Conservation (phyloP, 2,113 vertebrate species). For the Macquaria australasica region DNA sequence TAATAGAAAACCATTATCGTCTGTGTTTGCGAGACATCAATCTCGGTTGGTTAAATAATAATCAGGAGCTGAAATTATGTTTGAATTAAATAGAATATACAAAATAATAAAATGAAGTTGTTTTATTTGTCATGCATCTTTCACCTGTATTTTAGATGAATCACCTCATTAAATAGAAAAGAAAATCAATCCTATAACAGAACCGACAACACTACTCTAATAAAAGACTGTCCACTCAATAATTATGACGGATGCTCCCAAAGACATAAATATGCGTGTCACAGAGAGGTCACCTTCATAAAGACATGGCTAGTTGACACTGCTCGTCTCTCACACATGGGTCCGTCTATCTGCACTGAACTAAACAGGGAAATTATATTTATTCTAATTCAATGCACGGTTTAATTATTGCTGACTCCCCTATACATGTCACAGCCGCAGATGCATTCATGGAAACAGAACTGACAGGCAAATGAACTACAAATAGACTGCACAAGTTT, state of each 20-base stretch:
- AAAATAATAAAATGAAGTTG: too few relatives aligned
- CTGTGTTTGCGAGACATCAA: not conserved
- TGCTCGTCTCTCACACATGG: not conserved
- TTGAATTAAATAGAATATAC: not conserved
- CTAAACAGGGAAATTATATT: not conserved
- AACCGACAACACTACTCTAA: not conserved
- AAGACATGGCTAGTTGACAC: not conserved
- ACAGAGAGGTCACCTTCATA: not conserved
- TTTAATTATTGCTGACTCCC: not conserved
- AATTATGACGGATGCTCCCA: not conserved
- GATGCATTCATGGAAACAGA: not conserved
- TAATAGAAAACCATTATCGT: too few relatives aligned
- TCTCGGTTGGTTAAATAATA: not conserved
- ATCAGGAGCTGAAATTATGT: not conserved
- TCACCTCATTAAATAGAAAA: not conserved
- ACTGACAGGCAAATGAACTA: constrained; percentile 6
- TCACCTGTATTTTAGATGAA: too few relatives aligned
- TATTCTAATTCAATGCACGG: not conserved
- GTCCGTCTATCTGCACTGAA: not conserved
- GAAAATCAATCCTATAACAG: not conserved
- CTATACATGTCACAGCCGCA: not conserved
- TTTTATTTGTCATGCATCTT: too few relatives aligned
- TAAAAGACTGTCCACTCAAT: not conserved
- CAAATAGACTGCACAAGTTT: not conserved
- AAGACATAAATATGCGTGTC: not conserved